Conservation (phyloP, 2,888 invertebrate genomes). For the Pomacea canaliculata region DNA sequence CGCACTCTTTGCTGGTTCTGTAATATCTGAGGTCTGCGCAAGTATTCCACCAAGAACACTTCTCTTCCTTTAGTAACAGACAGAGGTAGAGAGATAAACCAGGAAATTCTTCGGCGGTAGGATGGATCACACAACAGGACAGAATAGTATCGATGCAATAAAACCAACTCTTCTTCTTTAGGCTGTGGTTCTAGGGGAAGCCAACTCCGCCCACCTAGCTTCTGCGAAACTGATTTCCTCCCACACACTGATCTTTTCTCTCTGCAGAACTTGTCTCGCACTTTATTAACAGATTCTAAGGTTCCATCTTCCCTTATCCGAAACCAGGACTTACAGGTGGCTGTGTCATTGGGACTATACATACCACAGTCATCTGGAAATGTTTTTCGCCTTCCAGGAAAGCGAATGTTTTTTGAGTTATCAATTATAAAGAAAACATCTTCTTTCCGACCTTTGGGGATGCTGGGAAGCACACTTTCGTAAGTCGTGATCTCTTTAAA, state of each 20-base stretch:
- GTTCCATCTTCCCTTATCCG: not conserved
- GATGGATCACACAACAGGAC: slow-evolving; percentile 6
- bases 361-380: slow-evolving; percentile 23
- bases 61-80: slow-evolving; percentile 1
- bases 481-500: slow-evolving; percentile 4
- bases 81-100: slow-evolving; percentile 13
- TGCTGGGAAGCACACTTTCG: not conserved
- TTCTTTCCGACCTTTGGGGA: slow-evolving; percentile 16
- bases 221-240: not conserved
- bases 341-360: slow-evolving; percentile 6
- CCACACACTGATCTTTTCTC: slow-evolving; percentile 1
- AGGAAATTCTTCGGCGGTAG: slow-evolving; percentile 14
- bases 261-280: slow-evolving; percentile 13
- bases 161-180: slow-evolving; percentile 2
- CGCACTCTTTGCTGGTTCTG: not conserved
- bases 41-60: slow-evolving; percentile 16
- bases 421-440: slow-evolving; percentile 21
- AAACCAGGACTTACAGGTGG: slow-evolving; percentile 18
- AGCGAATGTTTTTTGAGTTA: slow-evolving; percentile 12
- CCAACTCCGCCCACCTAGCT: slow-evolving; percentile 10
- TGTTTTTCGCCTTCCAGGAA: slow-evolving; percentile 13
- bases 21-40: slow-evolving; percentile 9
- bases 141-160: slow-evolving; percentile 18
- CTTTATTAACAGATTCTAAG: slow-evolving; percentile 10
- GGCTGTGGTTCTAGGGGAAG: slow-evolving; percentile 20